These are phyloP conservation scores for Cricetomys ansorgei DNA, from an alignment of 2,113 vertebrate genomes.

Conservation along the genomic window DNA sequence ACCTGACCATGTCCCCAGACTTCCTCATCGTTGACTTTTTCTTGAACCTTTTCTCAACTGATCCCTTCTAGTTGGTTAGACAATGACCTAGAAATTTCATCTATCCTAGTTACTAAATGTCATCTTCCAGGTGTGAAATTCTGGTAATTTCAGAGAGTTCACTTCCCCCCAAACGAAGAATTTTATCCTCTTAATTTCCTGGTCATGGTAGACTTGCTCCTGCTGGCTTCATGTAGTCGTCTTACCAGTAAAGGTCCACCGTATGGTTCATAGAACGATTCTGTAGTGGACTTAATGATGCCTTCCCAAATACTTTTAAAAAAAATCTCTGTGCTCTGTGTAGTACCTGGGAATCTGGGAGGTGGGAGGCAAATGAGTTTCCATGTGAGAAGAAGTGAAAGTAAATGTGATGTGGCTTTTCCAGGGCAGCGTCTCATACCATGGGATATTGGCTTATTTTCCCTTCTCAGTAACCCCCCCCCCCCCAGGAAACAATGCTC, in stretches of 20 bases:
- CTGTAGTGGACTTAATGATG: not conserved
- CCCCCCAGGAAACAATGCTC: conserved; percentile 70
- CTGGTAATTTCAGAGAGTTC: not conserved
- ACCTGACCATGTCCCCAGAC: not conserved
- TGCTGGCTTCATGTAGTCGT: not conserved
- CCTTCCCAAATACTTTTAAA: not conserved
- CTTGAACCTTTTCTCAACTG: not conserved
- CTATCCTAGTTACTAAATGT: not conserved
- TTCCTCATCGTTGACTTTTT: not conserved
- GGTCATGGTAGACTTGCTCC: not conserved
- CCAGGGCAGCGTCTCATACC: conserved; percentile 50
- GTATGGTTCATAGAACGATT: not conserved
- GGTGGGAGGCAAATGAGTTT: conserved; percentile 57
- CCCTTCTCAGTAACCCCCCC: not conserved
- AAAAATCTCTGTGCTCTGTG: not conserved
- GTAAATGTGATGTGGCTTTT: conserved; percentile 66
- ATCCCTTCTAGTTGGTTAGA: not conserved
- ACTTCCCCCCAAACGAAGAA: not conserved
- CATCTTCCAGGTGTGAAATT: not conserved
- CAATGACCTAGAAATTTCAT: not conserved
- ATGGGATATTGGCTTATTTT: conserved; percentile 41
- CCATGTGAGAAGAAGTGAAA: conserved; percentile 66
- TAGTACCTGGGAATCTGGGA: conserved; percentile 60
- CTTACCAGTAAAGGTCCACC: not conserved
- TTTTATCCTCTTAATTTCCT: not conserved